A percentile compares a stretch with the other conserved stretches of the same genome.
phyloP scores from a whole-genome alignment of 2,888 invertebrate species.

The Microctonus hyperodae region DNA sequence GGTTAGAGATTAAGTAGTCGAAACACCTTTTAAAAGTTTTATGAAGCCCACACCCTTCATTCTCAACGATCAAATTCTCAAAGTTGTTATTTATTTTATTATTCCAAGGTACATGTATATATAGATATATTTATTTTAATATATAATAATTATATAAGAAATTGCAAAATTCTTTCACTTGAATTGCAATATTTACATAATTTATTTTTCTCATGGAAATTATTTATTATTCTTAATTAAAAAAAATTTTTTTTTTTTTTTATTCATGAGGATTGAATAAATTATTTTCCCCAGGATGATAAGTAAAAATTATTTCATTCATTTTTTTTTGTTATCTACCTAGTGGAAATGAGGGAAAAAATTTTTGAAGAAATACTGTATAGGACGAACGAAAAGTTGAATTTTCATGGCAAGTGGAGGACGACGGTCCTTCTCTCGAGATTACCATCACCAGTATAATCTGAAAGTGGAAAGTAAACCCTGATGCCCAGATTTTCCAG shows the following conservation, averaged over 20 bases:
- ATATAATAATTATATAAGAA: too few species aligned
- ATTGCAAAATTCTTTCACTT: not conserved
- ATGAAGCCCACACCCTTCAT: slow-evolving; percentile 32
- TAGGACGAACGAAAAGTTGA: slow-evolving; percentile 6
- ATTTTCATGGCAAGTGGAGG: not conserved
- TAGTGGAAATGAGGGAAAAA: not conserved
- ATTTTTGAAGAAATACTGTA: not conserved
- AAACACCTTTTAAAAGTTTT: slow-evolving; percentile 51
- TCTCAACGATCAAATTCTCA: slow-evolving; percentile 32
- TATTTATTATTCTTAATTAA: too few species aligned
- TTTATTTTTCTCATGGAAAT: too few species aligned
- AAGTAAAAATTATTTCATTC: not conserved
- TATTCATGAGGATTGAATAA: not conserved
- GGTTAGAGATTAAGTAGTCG: slow-evolving; percentile 47
- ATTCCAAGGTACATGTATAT: not conserved
- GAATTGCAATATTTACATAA: too few species aligned
- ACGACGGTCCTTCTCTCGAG: not conserved
- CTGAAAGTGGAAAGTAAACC: not conserved
- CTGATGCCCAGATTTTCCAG: slow-evolving; percentile 23
- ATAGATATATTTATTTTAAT: too few species aligned
- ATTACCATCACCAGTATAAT: slow-evolving; percentile 8
- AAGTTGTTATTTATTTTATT: slow-evolving; percentile 5
- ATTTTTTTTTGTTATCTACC: not conserved
- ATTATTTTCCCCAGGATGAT: too few species aligned
- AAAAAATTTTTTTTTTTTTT: not conserved